Evolutionary conservation across 1,140 invertebrate genomes (phyloP), one percentile per base, ranked within the genome.

Genomic region (Orius laevigatus): DNA sequence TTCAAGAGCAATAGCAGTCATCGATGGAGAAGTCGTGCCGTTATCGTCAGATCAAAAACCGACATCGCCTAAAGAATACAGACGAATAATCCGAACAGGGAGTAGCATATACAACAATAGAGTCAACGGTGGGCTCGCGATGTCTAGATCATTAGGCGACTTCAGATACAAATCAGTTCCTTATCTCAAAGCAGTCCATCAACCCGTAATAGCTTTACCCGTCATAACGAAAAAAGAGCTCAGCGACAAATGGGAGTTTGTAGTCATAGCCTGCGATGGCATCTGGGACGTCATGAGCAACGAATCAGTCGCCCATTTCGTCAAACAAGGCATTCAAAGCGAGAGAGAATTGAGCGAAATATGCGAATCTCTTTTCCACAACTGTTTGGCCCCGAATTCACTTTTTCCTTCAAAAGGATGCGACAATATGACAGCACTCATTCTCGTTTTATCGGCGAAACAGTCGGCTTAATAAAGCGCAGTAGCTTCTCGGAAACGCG

Each of bases 351-450:
- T 93, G 15, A 88, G 95, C 64, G 78, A 80, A 44, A 91, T 98
- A 42, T 98, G 95, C 66, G 94, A 98, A 66, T 84, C 91, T 53
- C 66, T 98, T 41, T 86, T 98, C 78, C 86, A 79, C 50, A 71
- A 78, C 40, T 98, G 95, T 66, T 70, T 98, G 36, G 90, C 94
- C 3, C 92, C 94, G 1, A 93, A 98, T 67, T 90, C 85, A 61
- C 80, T 89, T 57, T 91, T 95, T 77, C 91, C 90, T 31, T 93
- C 90, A 2, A 70, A 94, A 34, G 95, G 95, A 43, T 98, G 92
- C 66, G 95, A 98, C 65, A 98, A 98, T 68, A 98, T 98, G 95
- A 96, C 91, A 31, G 88, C 92, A 1, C 72, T 95, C 39, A 66
- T 96, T 6, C 74, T 94, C n/a, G n/a, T n/a, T n/a, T n/a, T n/a